Conservation (phyloP, 2,888 invertebrate genomes). For the Meandrusa payeni region DNA sequence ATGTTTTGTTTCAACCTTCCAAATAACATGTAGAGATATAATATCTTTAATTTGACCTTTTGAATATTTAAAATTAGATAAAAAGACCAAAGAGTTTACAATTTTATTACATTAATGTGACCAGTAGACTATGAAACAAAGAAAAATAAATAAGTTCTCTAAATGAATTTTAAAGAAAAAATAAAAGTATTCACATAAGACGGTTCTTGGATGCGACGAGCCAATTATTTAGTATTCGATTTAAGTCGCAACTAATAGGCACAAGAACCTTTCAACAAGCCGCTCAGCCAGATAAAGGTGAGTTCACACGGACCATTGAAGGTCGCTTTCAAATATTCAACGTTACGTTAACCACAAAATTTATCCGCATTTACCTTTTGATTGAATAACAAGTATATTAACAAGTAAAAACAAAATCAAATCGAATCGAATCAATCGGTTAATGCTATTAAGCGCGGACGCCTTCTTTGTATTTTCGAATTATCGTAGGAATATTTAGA, state of each 20-base stretch:
- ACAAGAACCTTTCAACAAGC: constrained; percentile 41
- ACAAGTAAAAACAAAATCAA: no score
- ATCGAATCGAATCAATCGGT: no score
- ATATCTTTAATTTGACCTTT: no score
- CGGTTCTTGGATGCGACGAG: constrained; percentile 33
- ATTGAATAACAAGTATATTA: no score
- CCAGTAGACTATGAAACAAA: constrained; percentile 8
- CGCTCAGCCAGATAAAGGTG: constrained; percentile 29
- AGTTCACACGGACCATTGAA: constrained; percentile 10
- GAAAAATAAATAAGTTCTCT: constrained; percentile 12
- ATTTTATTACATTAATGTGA: constrained; percentile 12
- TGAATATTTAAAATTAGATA: no score
- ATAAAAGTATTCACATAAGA: constrained; percentile 21
- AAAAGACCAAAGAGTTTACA: no score
- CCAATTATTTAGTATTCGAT: constrained; percentile 46
- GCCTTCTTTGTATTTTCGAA: no score
- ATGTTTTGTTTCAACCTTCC: background rate
- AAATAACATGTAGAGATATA: background rate
- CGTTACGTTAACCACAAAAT: no score
- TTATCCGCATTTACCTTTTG: no score
- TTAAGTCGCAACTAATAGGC: constrained; percentile 46
- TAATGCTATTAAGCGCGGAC: no score
- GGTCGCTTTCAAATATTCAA: background rate
- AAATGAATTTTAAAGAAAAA: constrained; percentile 6
- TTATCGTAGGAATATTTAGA: no score